Conservation (phyloP, 2,113 vertebrate genomes). For the Camelus bactrianus region DNA sequence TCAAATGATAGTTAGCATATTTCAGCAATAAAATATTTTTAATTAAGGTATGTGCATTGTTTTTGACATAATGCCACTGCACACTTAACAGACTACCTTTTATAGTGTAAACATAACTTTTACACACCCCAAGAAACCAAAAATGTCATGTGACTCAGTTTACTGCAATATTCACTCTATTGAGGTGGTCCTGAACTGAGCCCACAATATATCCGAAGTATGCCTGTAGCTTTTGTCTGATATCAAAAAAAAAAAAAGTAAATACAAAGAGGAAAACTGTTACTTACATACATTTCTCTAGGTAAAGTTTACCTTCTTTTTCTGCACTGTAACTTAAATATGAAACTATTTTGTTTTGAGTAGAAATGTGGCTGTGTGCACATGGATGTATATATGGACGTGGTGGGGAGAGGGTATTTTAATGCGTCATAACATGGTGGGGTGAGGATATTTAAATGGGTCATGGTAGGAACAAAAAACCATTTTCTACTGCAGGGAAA, state of each 20-base stretch:
- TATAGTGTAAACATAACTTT: background rate
- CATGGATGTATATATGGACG: background rate
- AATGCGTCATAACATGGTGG: background rate
- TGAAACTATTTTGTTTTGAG: constrained; percentile 7
- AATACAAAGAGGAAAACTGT: background rate
- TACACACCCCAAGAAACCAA: background rate
- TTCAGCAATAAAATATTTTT: background rate
- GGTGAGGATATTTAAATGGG: background rate
- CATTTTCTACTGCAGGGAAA: background rate
- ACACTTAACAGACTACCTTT: background rate
- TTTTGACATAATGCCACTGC: background rate
- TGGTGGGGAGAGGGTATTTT: background rate
- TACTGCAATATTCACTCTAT: background rate
- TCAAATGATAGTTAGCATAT: background rate
- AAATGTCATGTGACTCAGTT: background rate
- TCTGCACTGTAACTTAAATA: background rate
- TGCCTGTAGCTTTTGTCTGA: background rate
- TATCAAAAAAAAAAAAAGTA: background rate
- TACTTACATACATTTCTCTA: background rate
- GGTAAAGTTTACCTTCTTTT: background rate
- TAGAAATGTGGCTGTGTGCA: background rate
- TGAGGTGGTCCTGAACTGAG: background rate
- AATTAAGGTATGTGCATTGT: background rate
- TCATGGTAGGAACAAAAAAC: background rate
- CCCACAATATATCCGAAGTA: background rate